A percentile compares a stretch with the other conserved stretches of the same genome.
These are phyloP conservation scores for Tor tambroides DNA, from an alignment of 2,113 vertebrate genomes.

Conservation along the genomic window DNA sequence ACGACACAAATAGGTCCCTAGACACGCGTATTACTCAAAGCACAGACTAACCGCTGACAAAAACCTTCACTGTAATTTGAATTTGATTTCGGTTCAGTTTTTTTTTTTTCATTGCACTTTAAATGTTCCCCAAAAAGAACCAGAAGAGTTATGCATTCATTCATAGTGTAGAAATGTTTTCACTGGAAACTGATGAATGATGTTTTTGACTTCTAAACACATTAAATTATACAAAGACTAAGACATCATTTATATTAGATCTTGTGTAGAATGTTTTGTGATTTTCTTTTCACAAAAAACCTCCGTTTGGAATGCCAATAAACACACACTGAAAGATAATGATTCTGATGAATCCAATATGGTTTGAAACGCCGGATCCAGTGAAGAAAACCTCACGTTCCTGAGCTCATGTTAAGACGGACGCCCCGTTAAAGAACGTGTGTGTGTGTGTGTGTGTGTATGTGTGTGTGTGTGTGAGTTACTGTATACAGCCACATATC, in stretches of 20 bases:
- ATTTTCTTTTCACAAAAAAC: constrained; percentile 46
- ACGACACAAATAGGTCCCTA: background rate
- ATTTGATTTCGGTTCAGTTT: constrained; percentile 3
- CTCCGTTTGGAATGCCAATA: constrained; percentile 68
- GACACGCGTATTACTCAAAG: background rate
- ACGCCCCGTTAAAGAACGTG: constrained; percentile 37
- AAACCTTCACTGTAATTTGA: background rate
- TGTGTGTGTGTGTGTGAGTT: background rate
- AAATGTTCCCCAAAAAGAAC: background rate
- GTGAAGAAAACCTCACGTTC: constrained; percentile 17
- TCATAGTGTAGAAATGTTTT: constrained; percentile 1
- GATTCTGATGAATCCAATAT: constrained; percentile 53
- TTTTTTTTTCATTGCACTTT: background rate
- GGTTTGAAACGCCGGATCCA: constrained; percentile 43
- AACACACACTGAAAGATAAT: constrained; percentile 62
- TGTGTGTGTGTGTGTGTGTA: too few species aligned
- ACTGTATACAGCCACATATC: constrained; percentile 58
- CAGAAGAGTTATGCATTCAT: constrained; percentile 25
- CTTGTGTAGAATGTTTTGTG: constrained; percentile 61
- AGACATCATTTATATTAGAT: constrained; percentile 59
- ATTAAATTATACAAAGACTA: constrained; percentile 31
- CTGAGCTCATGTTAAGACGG: constrained; percentile 11
- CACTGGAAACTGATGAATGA: constrained; percentile 43
- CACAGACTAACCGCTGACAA: background rate
- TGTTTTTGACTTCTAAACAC: constrained; percentile 43